Percentiles rank a stretch among this genome's conserved stretches.
Conservation (phyloP, 2,888 invertebrate genomes). For the Drosophila greeni region DNA sequence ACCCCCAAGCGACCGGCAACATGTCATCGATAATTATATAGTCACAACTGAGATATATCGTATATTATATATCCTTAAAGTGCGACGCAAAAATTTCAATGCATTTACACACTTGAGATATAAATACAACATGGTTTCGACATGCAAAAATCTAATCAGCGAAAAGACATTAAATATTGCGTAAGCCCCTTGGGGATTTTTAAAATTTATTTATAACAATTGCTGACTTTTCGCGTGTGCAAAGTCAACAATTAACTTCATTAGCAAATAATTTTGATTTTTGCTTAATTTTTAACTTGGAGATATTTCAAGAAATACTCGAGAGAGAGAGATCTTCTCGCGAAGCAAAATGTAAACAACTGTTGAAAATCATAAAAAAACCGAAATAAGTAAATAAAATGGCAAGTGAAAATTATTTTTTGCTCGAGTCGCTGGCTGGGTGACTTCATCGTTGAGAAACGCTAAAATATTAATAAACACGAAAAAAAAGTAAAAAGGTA, state of each 20-base stretch:
- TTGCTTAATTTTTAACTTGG: not conserved
- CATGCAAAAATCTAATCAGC: slow-evolving; percentile 67
- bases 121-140: slow-evolving; percentile 38
- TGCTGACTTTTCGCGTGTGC: slow-evolving; percentile 1
- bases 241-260: slow-evolving; percentile 48
- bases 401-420: slow-evolving; percentile 29
- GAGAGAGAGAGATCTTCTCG: not conserved
- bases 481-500: slow-evolving; percentile 16
- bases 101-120: slow-evolving; percentile 65
- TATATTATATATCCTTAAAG: slow-evolving; percentile 48
- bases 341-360: slow-evolving; percentile 30
- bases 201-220: slow-evolving; percentile 48
- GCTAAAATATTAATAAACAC: slow-evolving; percentile 19
- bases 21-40: slow-evolving; percentile 67
- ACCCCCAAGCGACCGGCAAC: slow-evolving; percentile 23
- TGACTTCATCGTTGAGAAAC: slow-evolving; percentile 44
- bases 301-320: slow-evolving; percentile 1
- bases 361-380: slow-evolving; percentile 37
- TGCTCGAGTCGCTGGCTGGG: slow-evolving; percentile 17
- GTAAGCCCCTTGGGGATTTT: slow-evolving; percentile 53
- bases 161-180: slow-evolving; percentile 42
- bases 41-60: slow-evolving; percentile 38
- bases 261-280: slow-evolving; percentile 39
- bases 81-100: slow-evolving; percentile 61
- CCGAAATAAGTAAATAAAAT: slow-evolving; percentile 33